Evolutionary conservation across 2,113 vertebrate species (phyloP).

Genomic region (Arvicanthis niloticus): DNA sequence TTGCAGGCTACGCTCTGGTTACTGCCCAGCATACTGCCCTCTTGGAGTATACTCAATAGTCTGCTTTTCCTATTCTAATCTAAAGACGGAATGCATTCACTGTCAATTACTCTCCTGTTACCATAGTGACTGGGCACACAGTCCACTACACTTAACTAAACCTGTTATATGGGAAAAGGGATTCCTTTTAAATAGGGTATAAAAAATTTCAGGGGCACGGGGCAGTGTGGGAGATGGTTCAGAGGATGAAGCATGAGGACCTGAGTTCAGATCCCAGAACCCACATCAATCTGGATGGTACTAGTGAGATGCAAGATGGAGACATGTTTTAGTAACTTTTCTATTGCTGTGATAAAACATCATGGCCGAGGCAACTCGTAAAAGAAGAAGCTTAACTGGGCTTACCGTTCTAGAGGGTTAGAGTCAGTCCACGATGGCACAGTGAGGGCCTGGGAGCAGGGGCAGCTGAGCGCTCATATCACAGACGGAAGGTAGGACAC

Average conservation of each 20-base stretch:
- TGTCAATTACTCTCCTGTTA: background rate
- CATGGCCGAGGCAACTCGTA: background rate
- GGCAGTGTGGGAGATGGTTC: background rate
- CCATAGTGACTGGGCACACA: background rate
- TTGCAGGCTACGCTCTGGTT: background rate
- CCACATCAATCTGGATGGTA: background rate
- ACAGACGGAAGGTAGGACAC: background rate
- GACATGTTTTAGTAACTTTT: background rate
- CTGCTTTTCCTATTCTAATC: background rate
- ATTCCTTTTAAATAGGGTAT: background rate
- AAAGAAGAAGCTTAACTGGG: background rate
- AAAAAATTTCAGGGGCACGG: background rate
- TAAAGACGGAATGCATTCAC: background rate
- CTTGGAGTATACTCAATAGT: background rate
- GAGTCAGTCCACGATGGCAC: background rate
- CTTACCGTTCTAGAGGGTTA: background rate
- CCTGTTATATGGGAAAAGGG: background rate
- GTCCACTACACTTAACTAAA: background rate
- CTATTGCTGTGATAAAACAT: background rate
- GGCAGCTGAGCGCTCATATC: background rate
- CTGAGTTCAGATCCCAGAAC: background rate
- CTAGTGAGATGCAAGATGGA: background rate
- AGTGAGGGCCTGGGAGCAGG: background rate
- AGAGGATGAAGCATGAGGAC: background rate
- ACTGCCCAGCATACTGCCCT: background rate